Evolutionary conservation across 2,888 invertebrate genomes (phyloP).

Genomic region (Arrhopalites spinosus): DNA sequence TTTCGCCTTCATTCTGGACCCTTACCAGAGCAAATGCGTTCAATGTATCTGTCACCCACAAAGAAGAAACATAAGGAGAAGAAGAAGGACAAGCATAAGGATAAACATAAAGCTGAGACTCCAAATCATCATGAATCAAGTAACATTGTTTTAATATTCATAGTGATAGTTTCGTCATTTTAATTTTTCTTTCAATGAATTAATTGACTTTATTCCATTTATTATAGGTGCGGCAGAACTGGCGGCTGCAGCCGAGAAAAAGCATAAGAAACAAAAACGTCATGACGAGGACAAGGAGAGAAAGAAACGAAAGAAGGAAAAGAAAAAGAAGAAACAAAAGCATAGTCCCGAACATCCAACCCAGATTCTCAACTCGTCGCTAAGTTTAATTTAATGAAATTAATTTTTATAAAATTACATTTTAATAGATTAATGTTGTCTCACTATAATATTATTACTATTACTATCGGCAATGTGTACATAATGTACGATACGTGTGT

Average conservation of each 20-base stretch:
- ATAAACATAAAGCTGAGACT: slow-evolving; percentile 85
- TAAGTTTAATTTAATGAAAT: slow-evolving; percentile 16
- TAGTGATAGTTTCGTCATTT: no score
- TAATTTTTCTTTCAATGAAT: no score
- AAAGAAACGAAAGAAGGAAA: slow-evolving; percentile 92
- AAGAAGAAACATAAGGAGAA: slow-evolving; percentile 94
- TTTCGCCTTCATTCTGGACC: slow-evolving; percentile 95
- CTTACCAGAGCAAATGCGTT: slow-evolving; percentile 91
- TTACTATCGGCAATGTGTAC: no score
- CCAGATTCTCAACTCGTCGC: slow-evolving; percentile 16
- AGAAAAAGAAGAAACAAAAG: slow-evolving; percentile 92
- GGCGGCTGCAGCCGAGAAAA: slow-evolving; percentile 86
- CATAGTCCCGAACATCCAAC: slow-evolving; percentile 82
- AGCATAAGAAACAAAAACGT: slow-evolving; percentile 91
- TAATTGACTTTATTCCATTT: no score
- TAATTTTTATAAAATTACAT: neutral
- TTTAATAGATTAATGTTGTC: neutral
- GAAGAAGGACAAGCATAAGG: slow-evolving; percentile 75
- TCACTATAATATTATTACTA: no score
- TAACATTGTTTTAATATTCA: no score
- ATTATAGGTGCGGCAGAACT: slow-evolving; percentile 48
- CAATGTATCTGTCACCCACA: slow-evolving; percentile 87
- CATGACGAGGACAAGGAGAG: slow-evolving; percentile 93
- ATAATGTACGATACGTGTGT: no score
- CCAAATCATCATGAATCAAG: slow-evolving; percentile 49